Evolutionary conservation across 1,140 invertebrate genomes (phyloP), one percentile per base, ranked within the genome.

Genomic region (Whitmania pigra): DNA sequence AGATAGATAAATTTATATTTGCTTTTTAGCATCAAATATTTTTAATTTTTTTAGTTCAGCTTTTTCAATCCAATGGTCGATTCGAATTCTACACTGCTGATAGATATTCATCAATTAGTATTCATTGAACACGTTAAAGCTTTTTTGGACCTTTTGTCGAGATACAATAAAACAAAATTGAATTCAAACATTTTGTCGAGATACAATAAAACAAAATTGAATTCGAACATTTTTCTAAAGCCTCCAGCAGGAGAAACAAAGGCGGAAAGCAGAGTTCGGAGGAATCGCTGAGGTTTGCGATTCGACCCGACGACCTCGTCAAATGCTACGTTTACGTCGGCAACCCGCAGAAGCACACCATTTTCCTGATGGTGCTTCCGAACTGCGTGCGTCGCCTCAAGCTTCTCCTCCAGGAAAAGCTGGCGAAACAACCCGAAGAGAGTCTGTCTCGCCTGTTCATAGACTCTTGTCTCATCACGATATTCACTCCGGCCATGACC

Each of bases 321-420:
- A 60, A 67, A 22, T 73, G 73, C 53, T 27, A 43, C n/a, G 73
- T 69, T 9, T 54, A 73, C 57, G 22, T 73, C 20, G 73, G 73
- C 31, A 73, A 67, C 73, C 69, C 18, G n/a, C 54, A 53, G 29
- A 70, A 71, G 53, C 73, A 73, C 55, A 73, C 73, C 18, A 11
- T 74, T 22, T 74, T 74, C 40, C 27, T 74, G 31, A 68, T 74
- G 67, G 70, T 74, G 20, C 60, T 74, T 9, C 73, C 73, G 11
- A 67, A 67, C 53, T 71, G 70, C 43, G 53, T 31, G 1, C 55
- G 70, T 22, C 57, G 73, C 0, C 71, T 74, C 57, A n/a, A 63
- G 57, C 11, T 15, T 1, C 22, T 63, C 43, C 18, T 29, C 15
- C 15, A 13, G 43, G 43, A 49, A 49, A 49, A 49, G 43, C 2